Evolutionary conservation across 2,888 invertebrate species (phyloP), one percentile per base, ranked within the genome.

Genomic region (Apamea anceps): DNA sequence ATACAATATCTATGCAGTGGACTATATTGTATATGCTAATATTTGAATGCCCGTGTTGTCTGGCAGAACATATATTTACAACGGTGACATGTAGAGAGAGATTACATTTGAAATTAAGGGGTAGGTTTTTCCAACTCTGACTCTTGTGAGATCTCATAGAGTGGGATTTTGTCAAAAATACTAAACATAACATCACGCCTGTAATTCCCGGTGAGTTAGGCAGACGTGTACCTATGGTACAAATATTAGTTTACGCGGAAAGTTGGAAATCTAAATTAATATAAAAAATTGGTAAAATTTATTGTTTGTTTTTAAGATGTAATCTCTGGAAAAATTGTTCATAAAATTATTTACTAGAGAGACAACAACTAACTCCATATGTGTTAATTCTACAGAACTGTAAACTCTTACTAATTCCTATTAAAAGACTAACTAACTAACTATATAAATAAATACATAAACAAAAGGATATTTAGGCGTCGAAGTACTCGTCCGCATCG

Each of bases 1-100:
- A 77, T 75, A 87, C 63, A 65, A 72, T 78, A 75, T 74, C 62
- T 60, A 25, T 74, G 65, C 54, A 48, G 51, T 66, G 54, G 54
- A n/a, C 0, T 67, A 25, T 42, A n/a, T 54, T 60, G 62, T 60
- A 7, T 79, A 77, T 77, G 77, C 45, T 77, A 79, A 85, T 86
- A 65, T 86, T 84, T 79, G 72, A 15, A 32, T 73, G 62, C 60
- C 45, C 51, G 25, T 66, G 68, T 77, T 57, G 45, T 37, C 45
- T 45, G 15, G 18, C 8, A 37, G 21, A 37, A 54, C 21, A 48
- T 28, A 80, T 25, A 5, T 15, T 42, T 1, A 0, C 21, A 13
- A 42, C 18, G 12, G 28, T 28, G 18, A 15, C 13, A 28, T 21
- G 7, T 62, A 32, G n/a, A 32, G 12, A 45, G 25, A 25, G 25